Evolutionary conservation across 2,888 invertebrate species (phyloP), one percentile per base, ranked within the genome.

Genomic region (Trilocha varians): DNA sequence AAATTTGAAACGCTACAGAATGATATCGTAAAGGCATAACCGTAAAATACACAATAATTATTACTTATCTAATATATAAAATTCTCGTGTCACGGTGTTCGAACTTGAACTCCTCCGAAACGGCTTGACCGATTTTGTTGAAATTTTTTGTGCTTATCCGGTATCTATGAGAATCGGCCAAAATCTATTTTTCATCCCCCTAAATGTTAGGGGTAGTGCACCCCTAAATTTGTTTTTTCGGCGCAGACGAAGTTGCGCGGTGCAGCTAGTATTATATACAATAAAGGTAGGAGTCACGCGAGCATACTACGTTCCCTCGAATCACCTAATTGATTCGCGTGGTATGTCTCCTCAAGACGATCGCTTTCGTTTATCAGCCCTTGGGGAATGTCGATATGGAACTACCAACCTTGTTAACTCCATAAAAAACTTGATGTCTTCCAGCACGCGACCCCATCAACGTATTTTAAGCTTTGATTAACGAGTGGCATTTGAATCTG

Each of bases 261-360:
- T n/a, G n/a, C n/a, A n/a, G n/a, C n/a, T n/a, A n/a, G n/a, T n/a
- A n/a, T n/a, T 25, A 25, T 9, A 25, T 4, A 25, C 11, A 25
- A 25, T 25, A 25, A 11, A 25, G 25, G 25, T 25, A 48, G 25
- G 25, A 45, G 51, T 49, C 71, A 71, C 70, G 73, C 71, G 47
- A 72, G 53, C 49, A 59, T 59, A 55, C n/a, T n/a, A n/a, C n/a
- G n/a, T n/a, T n/a, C 64, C 61, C 64, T 72, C 70, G 66, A 71
- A 72, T 74, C 61, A 69, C 62, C 64, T 73, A 74, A 75, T 74
- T 73, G 75, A 69, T 67, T 72, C 57, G 65, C 64, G 64, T 71
- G 65, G 64, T 53, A 54, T 49, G 56, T 55, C 57, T 65, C 55
- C 59, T 61, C 53, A 64, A 43, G 50, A 56, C 50, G 48, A 50